These are phyloP conservation scores for Potamilus streckersoni DNA, from an alignment of 1,140 invertebrate species.

Conservation along the genomic window DNA sequence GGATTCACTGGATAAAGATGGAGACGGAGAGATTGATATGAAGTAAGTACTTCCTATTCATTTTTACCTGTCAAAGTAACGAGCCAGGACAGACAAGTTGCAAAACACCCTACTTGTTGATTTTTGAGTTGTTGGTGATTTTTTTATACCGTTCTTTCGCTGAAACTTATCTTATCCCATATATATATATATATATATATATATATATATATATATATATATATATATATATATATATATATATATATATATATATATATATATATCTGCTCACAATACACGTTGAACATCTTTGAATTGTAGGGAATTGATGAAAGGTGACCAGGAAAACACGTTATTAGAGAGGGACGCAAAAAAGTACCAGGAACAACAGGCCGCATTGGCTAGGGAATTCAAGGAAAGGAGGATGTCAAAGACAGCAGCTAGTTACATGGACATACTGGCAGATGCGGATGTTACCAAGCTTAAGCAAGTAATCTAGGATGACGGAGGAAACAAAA, in stretches of 20 bases:
- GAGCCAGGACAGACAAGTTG: neutral
- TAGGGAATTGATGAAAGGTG: conserved; percentile 28
- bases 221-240: too few species aligned
- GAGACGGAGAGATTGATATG: conserved; percentile 59
- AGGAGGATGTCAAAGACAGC: conserved; percentile 9
- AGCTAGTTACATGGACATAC: neutral
- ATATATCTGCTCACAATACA: neutral
- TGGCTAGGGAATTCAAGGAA: conserved; percentile 1
- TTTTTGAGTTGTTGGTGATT: neutral
- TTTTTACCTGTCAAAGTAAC: neutral
- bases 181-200: too few species aligned
- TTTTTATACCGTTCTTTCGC: neutral
- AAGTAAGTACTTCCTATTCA: conserved; percentile 33
- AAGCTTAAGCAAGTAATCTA: too few species aligned
- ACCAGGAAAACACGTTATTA: conserved; percentile 13
- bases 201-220: too few species aligned
- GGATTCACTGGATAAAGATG: conserved; percentile 53
- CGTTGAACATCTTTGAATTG: neutral
- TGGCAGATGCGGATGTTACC: too few species aligned
- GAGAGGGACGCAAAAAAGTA: conserved; percentile 17
- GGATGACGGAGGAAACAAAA: too few species aligned
- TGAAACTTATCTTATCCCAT: neutral
- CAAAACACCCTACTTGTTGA: neutral
- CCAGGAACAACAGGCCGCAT: conserved; percentile 14
- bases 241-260: too few species aligned